phyloP scores from a whole-genome alignment of 2,888 invertebrate genomes.

The Gerris lacustris region DNA sequence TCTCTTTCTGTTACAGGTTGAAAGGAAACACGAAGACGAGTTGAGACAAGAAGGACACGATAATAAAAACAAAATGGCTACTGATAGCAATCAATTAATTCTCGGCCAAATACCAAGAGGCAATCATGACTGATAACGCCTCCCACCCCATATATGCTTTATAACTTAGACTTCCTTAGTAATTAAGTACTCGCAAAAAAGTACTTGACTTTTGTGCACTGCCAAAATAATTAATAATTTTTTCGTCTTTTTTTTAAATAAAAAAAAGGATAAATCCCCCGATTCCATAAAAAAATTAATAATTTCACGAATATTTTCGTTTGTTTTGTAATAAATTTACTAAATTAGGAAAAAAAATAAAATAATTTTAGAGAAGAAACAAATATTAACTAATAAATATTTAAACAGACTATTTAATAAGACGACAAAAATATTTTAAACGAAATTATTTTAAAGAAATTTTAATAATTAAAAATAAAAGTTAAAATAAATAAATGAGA shows the following conservation, averaged over 20 bases:
- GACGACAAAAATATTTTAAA: neutral
- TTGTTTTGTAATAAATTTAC: neutral
- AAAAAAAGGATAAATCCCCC: too few species aligned
- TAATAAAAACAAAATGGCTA: neutral
- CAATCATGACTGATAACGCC: neutral
- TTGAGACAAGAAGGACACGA: too few species aligned
- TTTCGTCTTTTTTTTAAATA: neutral
- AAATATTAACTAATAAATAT: neutral
- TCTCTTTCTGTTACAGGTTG: too few species aligned
- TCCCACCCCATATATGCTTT: neutral
- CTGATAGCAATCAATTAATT: neutral
- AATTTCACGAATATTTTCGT: neutral
- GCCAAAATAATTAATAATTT: neutral
- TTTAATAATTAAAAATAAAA: constrained; percentile 2
- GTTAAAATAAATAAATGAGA: neutral
- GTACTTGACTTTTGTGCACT: neutral
- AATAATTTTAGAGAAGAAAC: neutral
- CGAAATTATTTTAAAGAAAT: neutral
- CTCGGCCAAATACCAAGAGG: neutral
- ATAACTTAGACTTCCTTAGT: neutral
- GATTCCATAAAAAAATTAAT: neutral
- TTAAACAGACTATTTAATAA: constrained; percentile 5
- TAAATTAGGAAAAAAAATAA: neutral
- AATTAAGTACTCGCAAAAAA: constrained; percentile 1
- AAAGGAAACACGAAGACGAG: too few species aligned